phyloP scores from a whole-genome alignment of 2,888 invertebrate species.

The Zeuzera pyrina region DNA sequence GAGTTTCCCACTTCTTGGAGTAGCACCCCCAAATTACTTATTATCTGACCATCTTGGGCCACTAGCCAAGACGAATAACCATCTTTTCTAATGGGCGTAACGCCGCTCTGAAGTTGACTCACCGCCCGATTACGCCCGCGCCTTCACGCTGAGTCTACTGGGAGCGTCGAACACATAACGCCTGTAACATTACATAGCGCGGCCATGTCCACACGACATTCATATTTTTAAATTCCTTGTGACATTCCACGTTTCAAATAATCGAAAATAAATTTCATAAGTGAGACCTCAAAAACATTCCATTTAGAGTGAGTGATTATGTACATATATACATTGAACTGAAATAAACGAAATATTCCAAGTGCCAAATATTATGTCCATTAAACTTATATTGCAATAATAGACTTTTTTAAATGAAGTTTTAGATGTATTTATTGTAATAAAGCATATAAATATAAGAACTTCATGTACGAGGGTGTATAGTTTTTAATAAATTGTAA shows the following conservation, averaged over 20 bases:
- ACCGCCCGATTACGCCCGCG: constrained; percentile 13
- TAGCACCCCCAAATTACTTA: constrained; percentile 74
- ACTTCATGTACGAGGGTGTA: constrained; percentile 28
- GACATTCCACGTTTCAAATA: constrained; percentile 17
- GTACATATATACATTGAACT: constrained; percentile 15
- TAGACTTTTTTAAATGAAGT: constrained; percentile 28
- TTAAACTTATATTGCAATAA: constrained; percentile 47
- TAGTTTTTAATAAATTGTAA: constrained; percentile 19
- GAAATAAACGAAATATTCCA: constrained; percentile 28
- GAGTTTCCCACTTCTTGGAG: constrained; percentile 73
- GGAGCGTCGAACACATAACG: constrained; percentile 11
- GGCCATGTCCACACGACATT: neutral
- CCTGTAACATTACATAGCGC: constrained; percentile 10
- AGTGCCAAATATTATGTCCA: constrained; percentile 63
- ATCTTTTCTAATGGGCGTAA: constrained; percentile 74
- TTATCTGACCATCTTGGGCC: constrained; percentile 76
- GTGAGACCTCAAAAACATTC: constrained; percentile 13
- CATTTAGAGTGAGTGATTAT: too few species aligned
- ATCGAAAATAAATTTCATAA: constrained; percentile 15
- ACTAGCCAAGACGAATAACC: constrained; percentile 74
- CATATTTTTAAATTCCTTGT: constrained; percentile 15
- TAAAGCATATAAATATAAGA: constrained; percentile 19
- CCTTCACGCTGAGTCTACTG: constrained; percentile 17
- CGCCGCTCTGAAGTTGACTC: constrained; percentile 23
- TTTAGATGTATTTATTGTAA: constrained; percentile 39